Base-by-base conservation (phyloP, 2,797 vertebrate genomes). In the Knipowitschia caucasica region DNA sequence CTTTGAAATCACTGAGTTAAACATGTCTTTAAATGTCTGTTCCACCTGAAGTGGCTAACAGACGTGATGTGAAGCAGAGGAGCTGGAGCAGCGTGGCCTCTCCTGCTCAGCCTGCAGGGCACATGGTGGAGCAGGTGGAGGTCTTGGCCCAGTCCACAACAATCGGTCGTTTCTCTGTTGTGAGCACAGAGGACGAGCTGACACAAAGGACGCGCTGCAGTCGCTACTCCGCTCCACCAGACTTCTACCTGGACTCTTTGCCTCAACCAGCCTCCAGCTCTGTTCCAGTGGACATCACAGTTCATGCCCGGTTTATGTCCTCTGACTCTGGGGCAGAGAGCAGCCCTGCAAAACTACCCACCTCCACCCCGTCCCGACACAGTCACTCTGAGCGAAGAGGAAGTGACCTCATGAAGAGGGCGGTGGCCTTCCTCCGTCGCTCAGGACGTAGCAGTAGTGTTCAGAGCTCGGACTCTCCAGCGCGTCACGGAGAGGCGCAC, bases 131-230 rank as follows among this genome's bases (percentile, higher is more conserved):
- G 14, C 59, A 57, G 25, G 29, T 36, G 0, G 84, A 83, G 53
- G 51, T 57, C 23, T 68, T 71, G 45, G 17, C 78, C 0, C 88
- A 88, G 15, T 91, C 91, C 76, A 94, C 91, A 66, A 95, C 92
- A 0, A 93, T 97, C 18, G 96, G 96, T 54, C 93, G 95, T 50
- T 98, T 98, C 82, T 96, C 95, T 0, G 96, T 96, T 40, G 76
- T 95, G 55, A 95, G 92, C 88, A 89, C 84, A 0, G 92, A 95
- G 64, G 94, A 95, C 0, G 93, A 95, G 23, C 84, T 93, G 30
- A 86, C 87, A 0, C 92, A 92, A 38, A 82, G 92, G 62, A 89
- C 88, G 0, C 90, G 90, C 0, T 90, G 89, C 2, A 93, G 92
- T 62, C 93, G 92, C 75, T 98, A 95, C 81, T 99, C 97, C 0